Base-by-base conservation (phyloP, 2,113 vertebrate species). In the Zosterops pallidus region DNA sequence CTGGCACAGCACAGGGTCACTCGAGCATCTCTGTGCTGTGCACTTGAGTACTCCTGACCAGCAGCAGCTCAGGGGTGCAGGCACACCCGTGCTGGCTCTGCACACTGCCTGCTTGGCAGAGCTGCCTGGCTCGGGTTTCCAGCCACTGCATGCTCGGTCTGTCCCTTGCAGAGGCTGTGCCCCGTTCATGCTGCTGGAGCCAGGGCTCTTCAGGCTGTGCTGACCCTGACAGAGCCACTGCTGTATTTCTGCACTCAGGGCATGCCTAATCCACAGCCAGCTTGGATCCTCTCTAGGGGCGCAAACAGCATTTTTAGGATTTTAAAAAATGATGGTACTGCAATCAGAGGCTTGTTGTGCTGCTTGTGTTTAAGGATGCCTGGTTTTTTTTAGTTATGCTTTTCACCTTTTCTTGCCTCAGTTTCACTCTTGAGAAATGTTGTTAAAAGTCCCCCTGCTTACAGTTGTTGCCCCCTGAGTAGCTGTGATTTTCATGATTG, bases 211-310 rank as follows among this genome's bases (percentile, higher is more conserved):
- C 0, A 0, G 68, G 70, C 65, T 39, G 22, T 0, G 1, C 33
- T 41, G 31, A 35, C 57, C 49, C 62, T 31, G 37, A 28, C 0
- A 0, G 62, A 82, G 9, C 14, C 52, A 9, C n/a, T 1, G 0
- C 31, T 0, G 0, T 4, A 4, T 29, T 64, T 80, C 55, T 86
- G 63, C 46, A 77, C 63, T 39, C 39, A 6, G 0, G 0, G 14
- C 4, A 9, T 1, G 11, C 39, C 35, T 74, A 14, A 68, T 64
- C 53, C 11, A 37, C 41, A 76, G 2, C 25, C 5, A 5, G 44
- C 17, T 47, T 56, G 46, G 60, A 56, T 55, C 0, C 0, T 35
- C 53, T 75, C 79, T 64, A 9, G 47, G 44, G 29, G 24, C 0
- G 0, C 28, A 59, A 65, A 53, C 2, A 14, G 11, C n/a, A 17